phyloP scores from a whole-genome alignment of 2,113 vertebrate genomes.

The Campylorhamphus procurvoides region DNA sequence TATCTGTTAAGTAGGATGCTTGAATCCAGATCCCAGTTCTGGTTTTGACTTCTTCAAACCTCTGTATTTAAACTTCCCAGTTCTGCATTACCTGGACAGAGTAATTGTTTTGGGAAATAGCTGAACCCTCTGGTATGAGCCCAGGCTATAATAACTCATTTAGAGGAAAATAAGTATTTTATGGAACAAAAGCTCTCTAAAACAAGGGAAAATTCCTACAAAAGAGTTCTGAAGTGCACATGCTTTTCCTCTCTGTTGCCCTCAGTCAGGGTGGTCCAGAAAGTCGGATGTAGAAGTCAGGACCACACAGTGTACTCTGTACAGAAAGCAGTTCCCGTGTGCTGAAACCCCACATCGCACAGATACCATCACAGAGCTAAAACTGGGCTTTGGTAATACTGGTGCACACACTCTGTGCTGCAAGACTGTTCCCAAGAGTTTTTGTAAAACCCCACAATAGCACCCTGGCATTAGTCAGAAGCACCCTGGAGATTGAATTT shows the following conservation, averaged over 20 bases:
- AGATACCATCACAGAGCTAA: not conserved
- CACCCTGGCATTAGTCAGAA: slow-evolving; percentile 48
- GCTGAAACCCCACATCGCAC: not conserved
- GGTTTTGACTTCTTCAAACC: not conserved
- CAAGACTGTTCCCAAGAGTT: not conserved
- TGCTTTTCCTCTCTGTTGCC: not conserved
- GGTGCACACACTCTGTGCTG: not conserved
- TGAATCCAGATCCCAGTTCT: not conserved
- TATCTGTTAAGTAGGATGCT: slow-evolving; percentile 11
- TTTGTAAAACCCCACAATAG: slow-evolving; percentile 16
- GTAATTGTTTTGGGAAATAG: not conserved
- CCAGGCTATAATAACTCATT: not conserved
- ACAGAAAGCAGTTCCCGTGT: not conserved
- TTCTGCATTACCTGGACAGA: not conserved
- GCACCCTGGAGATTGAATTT: slow-evolving; percentile 1
- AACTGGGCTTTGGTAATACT: not conserved
- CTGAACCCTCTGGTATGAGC: not conserved
- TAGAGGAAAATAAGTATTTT: not conserved
- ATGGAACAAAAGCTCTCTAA: not conserved
- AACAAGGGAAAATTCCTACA: not conserved
- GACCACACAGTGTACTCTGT: not conserved
- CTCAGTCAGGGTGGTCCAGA: slow-evolving; percentile 12
- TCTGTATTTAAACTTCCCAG: not conserved
- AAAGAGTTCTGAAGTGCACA: not conserved
- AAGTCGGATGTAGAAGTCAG: not conserved